Percentiles rank a stretch among this genome's conserved stretches.
Evolutionary conservation across 2,797 vertebrate species (phyloP).

Genomic region (Paedocypris micromegethes): DNA sequence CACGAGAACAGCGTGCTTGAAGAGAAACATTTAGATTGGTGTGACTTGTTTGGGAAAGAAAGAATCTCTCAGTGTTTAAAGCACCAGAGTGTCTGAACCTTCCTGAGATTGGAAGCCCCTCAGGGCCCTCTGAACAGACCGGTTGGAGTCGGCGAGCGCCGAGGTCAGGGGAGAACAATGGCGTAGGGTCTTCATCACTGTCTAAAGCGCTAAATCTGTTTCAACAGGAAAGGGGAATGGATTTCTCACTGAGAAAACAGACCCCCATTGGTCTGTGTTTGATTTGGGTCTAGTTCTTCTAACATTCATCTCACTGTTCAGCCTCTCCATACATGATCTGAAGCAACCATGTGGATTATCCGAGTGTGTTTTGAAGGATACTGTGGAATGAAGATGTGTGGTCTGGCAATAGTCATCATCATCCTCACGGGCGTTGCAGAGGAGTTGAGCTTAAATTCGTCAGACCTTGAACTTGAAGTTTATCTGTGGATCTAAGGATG

Average conservation of each 20-base stretch:
- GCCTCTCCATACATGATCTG: slow-evolving; percentile 12
- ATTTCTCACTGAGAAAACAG: slow-evolving; percentile 31
- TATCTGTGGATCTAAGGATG: too few relatives aligned
- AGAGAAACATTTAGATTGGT: slow-evolving; percentile 12
- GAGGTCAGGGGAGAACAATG: slow-evolving; percentile 44
- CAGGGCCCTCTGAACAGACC: slow-evolving; percentile 38
- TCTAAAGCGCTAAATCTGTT: slow-evolving; percentile 44
- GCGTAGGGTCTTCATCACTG: slow-evolving; percentile 2
- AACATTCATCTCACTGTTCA: slow-evolving; percentile 5
- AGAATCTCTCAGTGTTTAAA: slow-evolving; percentile 10
- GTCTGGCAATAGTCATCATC: slow-evolving; percentile 11
- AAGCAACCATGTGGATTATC: too few relatives aligned
- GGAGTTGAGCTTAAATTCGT: too few relatives aligned
- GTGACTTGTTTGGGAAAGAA: slow-evolving; percentile 3
- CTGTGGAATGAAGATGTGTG: slow-evolving; percentile 20
- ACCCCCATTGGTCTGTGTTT: slow-evolving; percentile 35
- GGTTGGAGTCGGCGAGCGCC: slow-evolving; percentile 36
- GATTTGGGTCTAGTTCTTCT: slow-evolving; percentile 35
- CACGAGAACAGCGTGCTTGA: slow-evolving; percentile 1
- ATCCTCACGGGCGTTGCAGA: too few relatives aligned
- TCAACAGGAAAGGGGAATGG: slow-evolving; percentile 33
- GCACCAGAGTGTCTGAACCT: slow-evolving; percentile 5
- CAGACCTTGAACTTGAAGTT: too few relatives aligned
- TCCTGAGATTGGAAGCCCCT: slow-evolving; percentile 5
- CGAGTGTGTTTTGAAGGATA: background rate